phyloP scores from a whole-genome alignment of 2,113 vertebrate genomes.

The Etheostoma cragini region DNA sequence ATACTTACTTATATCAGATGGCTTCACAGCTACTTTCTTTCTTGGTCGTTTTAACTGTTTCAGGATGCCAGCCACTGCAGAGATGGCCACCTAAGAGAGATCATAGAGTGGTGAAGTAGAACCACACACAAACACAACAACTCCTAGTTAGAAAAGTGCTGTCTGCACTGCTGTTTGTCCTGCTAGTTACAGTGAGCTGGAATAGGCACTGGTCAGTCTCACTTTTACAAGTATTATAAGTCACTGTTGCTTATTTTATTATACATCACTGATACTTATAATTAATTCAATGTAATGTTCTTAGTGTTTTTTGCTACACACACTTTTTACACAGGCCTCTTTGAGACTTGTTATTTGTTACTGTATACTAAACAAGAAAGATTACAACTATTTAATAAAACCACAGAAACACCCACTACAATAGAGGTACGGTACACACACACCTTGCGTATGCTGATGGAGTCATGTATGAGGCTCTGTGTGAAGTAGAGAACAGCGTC shows the following conservation, averaged over 20 bases:
- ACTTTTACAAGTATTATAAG: background rate
- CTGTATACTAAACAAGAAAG: background rate
- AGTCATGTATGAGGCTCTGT: slow-evolving; percentile 94
- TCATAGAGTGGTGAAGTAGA: background rate
- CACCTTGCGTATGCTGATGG: slow-evolving; percentile 93
- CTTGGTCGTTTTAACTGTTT: slow-evolving; percentile 93
- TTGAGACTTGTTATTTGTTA: background rate
- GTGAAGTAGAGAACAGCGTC: slow-evolving; percentile 92
- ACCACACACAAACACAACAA: background rate
- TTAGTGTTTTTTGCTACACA: background rate
- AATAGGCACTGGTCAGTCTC: background rate
- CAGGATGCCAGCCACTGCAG: slow-evolving; percentile 93
- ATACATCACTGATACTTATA: background rate
- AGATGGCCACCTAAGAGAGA: slow-evolving; percentile 90
- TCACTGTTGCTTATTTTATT: background rate
- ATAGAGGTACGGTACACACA: background rate
- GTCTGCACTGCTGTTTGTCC: background rate
- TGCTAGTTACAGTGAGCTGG: background rate
- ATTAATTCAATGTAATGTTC: background rate
- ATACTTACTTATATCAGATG: slow-evolving; percentile 91
- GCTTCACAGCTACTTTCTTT: slow-evolving; percentile 89
- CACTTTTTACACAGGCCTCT: background rate
- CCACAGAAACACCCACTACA: slow-evolving; percentile 22
- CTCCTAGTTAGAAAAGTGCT: background rate
- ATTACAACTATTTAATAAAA: background rate